phyloP scores from a whole-genome alignment of 2,797 vertebrate species.

The Tamandua tetradactyla region DNA sequence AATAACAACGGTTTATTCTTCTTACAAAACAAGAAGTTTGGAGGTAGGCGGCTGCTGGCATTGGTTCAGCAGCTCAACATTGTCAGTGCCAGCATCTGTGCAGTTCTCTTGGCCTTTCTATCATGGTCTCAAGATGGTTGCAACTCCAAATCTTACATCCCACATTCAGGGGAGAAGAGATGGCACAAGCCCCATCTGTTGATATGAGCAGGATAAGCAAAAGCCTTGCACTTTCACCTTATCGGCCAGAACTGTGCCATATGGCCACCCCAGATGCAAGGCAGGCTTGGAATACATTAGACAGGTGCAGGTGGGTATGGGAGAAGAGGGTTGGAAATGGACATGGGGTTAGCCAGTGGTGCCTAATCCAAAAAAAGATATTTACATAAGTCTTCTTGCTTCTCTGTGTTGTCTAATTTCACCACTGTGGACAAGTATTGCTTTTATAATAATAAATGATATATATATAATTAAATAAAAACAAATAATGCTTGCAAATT shows the following conservation, averaged over 20 bases:
- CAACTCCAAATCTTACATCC: not conserved
- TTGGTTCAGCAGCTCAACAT: not conserved
- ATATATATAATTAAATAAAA: not conserved
- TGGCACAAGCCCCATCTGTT: not conserved
- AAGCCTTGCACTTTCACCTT: not conserved
- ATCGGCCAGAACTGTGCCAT: not conserved
- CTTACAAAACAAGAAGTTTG: conserved; percentile 22
- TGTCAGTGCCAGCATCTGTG: conserved; percentile 17
- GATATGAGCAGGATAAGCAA: not conserved
- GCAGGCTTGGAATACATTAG: not conserved
- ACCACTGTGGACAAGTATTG: not conserved
- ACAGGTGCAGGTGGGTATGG: not conserved
- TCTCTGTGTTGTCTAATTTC: conserved; percentile 9
- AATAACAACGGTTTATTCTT: conserved; percentile 41
- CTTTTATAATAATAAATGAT: not conserved
- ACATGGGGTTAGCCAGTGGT: not conserved
- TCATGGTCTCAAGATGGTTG: not conserved
- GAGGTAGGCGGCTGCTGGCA: not conserved
- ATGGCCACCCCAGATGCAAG: not conserved
- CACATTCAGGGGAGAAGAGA: not conserved
- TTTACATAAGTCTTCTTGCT: not conserved
- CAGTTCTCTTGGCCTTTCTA: not conserved
- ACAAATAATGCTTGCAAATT: not conserved
- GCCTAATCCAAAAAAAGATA: not conserved
- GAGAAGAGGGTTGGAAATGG: not conserved